A percentile compares a stretch with the other conserved stretches of the same genome.
Evolutionary conservation across 1,140 invertebrate species (phyloP).

Genomic region (Drosophila athabasca): DNA sequence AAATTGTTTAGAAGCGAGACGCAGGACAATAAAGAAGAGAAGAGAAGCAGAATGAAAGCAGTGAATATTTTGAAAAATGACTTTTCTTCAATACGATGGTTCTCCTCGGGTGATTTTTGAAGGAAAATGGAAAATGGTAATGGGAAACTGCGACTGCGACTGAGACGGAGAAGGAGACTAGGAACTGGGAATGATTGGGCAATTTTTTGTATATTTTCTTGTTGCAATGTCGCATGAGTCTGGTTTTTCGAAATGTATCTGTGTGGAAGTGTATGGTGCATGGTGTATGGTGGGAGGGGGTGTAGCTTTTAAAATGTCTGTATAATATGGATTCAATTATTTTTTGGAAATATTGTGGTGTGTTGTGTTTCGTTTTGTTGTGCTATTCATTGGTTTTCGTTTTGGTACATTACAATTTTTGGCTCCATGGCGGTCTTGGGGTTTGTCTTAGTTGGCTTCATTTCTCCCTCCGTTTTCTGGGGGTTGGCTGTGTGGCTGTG

Average conservation of each 20-base stretch:
- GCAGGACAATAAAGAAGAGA: slow-evolving; percentile 10
- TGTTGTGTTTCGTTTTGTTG: slow-evolving; percentile 3
- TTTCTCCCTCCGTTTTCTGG: slow-evolving; percentile 5
- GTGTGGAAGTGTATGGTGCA: background rate
- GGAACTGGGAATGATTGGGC: slow-evolving; percentile 37
- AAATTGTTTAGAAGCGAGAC: slow-evolving; percentile 31
- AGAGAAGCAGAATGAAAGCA: slow-evolving; percentile 26
- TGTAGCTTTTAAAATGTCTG: slow-evolving; percentile 22
- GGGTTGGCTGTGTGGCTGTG: no score
- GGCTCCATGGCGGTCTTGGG: slow-evolving; percentile 67
- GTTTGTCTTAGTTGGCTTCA: slow-evolving; percentile 66
- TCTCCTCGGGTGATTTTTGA: background rate
- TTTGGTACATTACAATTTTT: slow-evolving; percentile 79
- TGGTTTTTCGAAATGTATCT: slow-evolving; percentile 22
- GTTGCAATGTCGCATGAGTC: slow-evolving; percentile 49
- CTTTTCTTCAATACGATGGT: slow-evolving; percentile 21
- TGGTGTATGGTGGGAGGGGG: no score
- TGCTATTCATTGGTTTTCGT: slow-evolving; percentile 6
- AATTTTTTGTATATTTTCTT: slow-evolving; percentile 41
- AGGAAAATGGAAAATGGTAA: no score
- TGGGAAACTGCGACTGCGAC: no score
- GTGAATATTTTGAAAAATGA: slow-evolving; percentile 38
- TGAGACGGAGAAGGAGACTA: no score
- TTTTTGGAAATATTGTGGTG: slow-evolving; percentile 13
- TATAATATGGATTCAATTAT: slow-evolving; percentile 45